Percentiles rank a stretch among this genome's conserved stretches.
phyloP scores from a whole-genome alignment of 2,888 invertebrate species.

The Euclidia mi region DNA sequence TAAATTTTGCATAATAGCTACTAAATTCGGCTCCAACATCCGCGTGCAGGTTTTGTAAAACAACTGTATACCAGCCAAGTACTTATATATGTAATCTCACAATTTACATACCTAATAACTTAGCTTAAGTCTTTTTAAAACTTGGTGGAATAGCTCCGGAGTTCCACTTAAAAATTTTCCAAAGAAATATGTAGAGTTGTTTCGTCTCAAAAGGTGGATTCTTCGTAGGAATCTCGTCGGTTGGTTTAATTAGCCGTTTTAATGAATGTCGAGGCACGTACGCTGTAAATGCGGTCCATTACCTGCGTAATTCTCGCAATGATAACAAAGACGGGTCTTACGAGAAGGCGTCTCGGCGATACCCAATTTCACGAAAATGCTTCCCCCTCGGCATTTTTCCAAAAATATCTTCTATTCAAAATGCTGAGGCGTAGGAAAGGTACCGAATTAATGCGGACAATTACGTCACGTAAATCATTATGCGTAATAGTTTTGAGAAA shows the following conservation, averaged over 20 bases:
- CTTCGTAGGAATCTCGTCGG: conserved; percentile 77
- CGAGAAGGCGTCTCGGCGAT: conserved; percentile 42
- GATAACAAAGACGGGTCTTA: conserved; percentile 76
- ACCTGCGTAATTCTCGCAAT: conserved; percentile 85
- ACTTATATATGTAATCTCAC: conserved; percentile 24
- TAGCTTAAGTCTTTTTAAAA: conserved; percentile 61
- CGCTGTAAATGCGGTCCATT: conserved; percentile 85
- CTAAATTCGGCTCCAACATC: conserved; percentile 51
- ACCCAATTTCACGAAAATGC: conserved; percentile 48
- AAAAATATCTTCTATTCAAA: conserved; percentile 34
- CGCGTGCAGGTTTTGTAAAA: conserved; percentile 36
- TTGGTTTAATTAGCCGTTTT: conserved; percentile 85
- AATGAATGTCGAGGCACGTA: conserved; percentile 88
- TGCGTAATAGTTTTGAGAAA: too few relatives aligned
- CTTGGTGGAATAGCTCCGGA: conserved; percentile 58
- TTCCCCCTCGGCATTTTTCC: conserved; percentile 42
- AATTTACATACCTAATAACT: conserved; percentile 58
- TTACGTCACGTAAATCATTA: background rate
- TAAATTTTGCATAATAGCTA: conserved; percentile 56
- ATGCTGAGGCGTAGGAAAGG: conserved; percentile 10
- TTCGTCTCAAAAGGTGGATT: conserved; percentile 69
- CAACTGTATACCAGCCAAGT: conserved; percentile 9
- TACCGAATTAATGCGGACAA: conserved; percentile 16
- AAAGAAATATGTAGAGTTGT: conserved; percentile 73
- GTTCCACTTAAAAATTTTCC: conserved; percentile 68